These are phyloP conservation scores for Chrysodeixis includens DNA, from an alignment of 2,888 invertebrate species.

Conservation along the genomic window DNA sequence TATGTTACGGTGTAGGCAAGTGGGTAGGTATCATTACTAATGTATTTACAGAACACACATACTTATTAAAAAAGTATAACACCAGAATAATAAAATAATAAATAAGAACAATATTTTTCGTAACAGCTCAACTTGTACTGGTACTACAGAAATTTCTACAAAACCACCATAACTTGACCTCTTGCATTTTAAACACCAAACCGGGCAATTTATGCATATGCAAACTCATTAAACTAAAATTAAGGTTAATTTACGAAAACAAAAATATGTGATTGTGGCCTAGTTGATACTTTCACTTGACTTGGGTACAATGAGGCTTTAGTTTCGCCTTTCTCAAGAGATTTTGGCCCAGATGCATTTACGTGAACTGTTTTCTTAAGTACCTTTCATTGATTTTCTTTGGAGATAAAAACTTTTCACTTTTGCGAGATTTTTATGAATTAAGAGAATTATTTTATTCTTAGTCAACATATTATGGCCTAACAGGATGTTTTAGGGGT, in stretches of 20 bases:
- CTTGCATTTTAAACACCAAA: conserved; percentile 33
- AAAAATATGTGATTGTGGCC: conserved; percentile 38
- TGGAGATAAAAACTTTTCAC: neutral
- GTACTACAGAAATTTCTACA: rapidly evolving
- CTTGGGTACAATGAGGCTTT: conserved; percentile 18
- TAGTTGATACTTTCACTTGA: conserved; percentile 45
- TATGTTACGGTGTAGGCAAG: too few species aligned
- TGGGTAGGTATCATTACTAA: neutral
- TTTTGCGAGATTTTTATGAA: neutral
- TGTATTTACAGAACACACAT: neutral
- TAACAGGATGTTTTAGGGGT: too few species aligned
- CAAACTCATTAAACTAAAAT: conserved; percentile 43
- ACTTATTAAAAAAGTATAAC: neutral
- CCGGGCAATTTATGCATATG: conserved; percentile 34
- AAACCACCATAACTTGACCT: conserved; percentile 15
- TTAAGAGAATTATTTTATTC: neutral
- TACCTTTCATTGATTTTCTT: neutral
- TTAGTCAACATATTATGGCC: too few species aligned
- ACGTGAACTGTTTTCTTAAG: neutral
- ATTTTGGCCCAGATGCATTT: conserved; percentile 15
- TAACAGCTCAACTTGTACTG: conserved; percentile 17
- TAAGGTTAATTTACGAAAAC: conserved; percentile 51
- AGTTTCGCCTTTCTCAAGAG: conserved; percentile 33
- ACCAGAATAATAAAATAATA: neutral
- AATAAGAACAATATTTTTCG: conserved; percentile 14